Conservation (phyloP, 2,888 invertebrate genomes). For the Craniophora ligustri region DNA sequence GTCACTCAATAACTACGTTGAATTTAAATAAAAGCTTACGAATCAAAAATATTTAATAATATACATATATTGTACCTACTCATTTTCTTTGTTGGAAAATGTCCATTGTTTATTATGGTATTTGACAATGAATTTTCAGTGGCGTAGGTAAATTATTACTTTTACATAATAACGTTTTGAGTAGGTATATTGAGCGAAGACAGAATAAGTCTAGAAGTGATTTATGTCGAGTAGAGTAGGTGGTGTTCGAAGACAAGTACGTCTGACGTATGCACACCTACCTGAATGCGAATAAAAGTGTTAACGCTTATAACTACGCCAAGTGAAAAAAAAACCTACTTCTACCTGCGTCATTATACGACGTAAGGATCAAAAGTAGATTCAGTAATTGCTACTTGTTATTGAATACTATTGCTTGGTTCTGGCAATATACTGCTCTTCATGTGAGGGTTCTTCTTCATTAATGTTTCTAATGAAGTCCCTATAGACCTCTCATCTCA, state of each 20-base stretch:
- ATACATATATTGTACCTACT: conserved; percentile 27
- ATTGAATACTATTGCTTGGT: not conserved
- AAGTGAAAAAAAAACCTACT: conserved; percentile 12
- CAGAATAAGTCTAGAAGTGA: conserved; percentile 24
- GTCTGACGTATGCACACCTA: conserved; percentile 14
- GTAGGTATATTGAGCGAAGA: conserved; percentile 24
- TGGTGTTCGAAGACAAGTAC: conserved; percentile 20
- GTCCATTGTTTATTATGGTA: conserved; percentile 44
- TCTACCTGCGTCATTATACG: not conserved
- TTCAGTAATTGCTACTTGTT: not conserved
- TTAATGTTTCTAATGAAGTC: too few relatives aligned
- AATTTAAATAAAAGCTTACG: conserved; percentile 79
- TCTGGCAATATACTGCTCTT: too few relatives aligned
- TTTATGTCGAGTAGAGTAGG: conserved; percentile 20
- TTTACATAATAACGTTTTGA: conserved; percentile 31
- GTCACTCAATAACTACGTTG: conserved; percentile 82
- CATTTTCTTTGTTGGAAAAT: conserved; percentile 54
- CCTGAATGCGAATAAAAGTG: conserved; percentile 9
- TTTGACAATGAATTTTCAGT: conserved; percentile 24
- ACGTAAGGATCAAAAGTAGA: not conserved
- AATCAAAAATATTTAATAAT: conserved; percentile 51
- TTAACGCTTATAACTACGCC: not conserved
- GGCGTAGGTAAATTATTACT: conserved; percentile 21
- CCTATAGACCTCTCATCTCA: too few relatives aligned
- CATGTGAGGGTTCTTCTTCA: too few relatives aligned